A percentile compares a stretch with the other conserved stretches of the same genome.
These are phyloP conservation scores for Drosophila putrida DNA, from an alignment of 2,888 invertebrate species.

Conservation along the genomic window DNA sequence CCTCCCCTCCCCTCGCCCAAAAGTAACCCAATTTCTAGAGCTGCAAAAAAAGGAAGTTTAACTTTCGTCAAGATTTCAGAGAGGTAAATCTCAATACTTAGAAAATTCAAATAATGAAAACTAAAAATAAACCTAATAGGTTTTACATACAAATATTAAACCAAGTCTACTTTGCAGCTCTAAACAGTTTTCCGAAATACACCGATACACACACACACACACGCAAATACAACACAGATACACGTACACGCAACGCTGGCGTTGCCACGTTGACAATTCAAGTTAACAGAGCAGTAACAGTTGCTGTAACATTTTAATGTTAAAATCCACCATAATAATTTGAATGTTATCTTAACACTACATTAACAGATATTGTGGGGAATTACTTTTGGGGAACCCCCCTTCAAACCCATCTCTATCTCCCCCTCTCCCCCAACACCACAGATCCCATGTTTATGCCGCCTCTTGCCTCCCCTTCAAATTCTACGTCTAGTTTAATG, in stretches of 20 bases:
- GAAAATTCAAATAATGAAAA: too few species aligned
- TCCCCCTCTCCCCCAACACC: background rate
- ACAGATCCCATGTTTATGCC: background rate
- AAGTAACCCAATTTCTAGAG: background rate
- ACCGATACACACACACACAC: background rate
- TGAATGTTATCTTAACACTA: background rate
- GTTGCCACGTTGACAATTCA: constrained; percentile 28
- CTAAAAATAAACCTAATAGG: too few species aligned
- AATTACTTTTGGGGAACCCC: background rate
- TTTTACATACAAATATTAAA: too few species aligned
- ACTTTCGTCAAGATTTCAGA: too few species aligned
- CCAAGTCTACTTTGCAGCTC: background rate
- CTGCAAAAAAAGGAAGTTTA: too few species aligned
- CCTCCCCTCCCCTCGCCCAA: background rate
- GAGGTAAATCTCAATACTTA: too few species aligned
- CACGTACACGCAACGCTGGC: constrained; percentile 36
- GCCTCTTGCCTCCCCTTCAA: constrained; percentile 14
- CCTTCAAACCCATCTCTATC: background rate
- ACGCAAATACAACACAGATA: too few species aligned
- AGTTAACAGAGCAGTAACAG: constrained; percentile 7
- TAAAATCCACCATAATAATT: background rate
- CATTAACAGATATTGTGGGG: background rate
- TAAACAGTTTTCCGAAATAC: background rate
- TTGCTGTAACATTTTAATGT: background rate
- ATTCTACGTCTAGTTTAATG: constrained; percentile 1